Percentiles rank a stretch among this genome's conserved stretches.
These are phyloP conservation scores for Lissocephala sabroskyi DNA, from an alignment of 2,888 invertebrate genomes.

Conservation along the genomic window DNA sequence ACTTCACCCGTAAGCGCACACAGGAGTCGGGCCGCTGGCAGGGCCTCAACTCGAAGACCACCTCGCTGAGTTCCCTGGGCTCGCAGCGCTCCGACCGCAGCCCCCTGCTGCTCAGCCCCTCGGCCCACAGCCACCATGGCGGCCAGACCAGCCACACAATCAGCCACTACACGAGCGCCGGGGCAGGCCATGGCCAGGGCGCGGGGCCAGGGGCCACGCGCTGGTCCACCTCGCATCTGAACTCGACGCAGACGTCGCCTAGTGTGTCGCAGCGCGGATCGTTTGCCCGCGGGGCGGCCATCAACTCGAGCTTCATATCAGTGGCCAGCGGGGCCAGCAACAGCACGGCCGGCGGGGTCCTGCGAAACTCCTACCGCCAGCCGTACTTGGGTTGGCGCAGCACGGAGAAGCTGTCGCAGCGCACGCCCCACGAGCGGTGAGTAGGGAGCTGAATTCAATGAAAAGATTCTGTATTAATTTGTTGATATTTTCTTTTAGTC, in stretches of 20 bases:
- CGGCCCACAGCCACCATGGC: constrained; percentile 73
- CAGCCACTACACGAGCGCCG: constrained; percentile 10
- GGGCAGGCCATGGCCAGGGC: constrained; percentile 26
- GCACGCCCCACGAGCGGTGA: constrained; percentile 88
- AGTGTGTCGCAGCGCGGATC: constrained; percentile 83
- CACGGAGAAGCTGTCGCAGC: constrained; percentile 85
- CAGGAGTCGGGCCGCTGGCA: constrained; percentile 78
- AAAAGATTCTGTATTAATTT: too few species aligned
- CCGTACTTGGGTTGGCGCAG: constrained; percentile 93
- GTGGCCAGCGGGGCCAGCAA: constrained; percentile 78
- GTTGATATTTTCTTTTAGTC: constrained; percentile 68
- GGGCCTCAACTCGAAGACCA: constrained; percentile 87
- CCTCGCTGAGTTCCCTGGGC: constrained; percentile 85
- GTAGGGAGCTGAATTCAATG: constrained; percentile 1
- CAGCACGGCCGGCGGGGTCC: constrained; percentile 75
- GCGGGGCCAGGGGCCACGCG: constrained; percentile 68
- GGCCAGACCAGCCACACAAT: constrained; percentile 54
- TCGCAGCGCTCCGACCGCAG: constrained; percentile 72
- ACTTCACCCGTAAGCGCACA: constrained; percentile 85
- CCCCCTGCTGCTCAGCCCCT: constrained; percentile 71
- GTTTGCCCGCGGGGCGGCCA: constrained; percentile 76
- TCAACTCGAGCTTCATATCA: constrained; percentile 74
- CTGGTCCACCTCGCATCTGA: constrained; percentile 84
- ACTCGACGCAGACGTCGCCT: constrained; percentile 82
- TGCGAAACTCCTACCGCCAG: constrained; percentile 81